Conservation (phyloP, 2,113 vertebrate genomes). For the Mobula hypostoma region DNA sequence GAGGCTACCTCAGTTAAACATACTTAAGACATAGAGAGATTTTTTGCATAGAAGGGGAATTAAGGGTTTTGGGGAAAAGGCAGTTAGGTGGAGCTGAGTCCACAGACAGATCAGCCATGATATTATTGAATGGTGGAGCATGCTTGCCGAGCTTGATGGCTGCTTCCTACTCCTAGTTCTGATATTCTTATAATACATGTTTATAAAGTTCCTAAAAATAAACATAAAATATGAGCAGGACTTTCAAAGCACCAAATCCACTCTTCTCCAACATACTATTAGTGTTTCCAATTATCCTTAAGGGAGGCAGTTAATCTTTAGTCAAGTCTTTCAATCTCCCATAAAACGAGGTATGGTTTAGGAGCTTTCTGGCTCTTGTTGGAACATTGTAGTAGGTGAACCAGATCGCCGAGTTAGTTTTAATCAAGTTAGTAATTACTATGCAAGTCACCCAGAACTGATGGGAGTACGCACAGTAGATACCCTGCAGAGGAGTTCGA, state of each 20-base stretch:
- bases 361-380: background rate
- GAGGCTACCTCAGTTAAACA: too few species aligned
- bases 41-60: too few species aligned
- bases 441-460: background rate
- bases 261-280: background rate
- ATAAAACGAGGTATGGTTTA: background rate
- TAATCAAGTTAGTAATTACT: background rate
- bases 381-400: background rate
- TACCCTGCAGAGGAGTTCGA: background rate
- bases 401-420: background rate
- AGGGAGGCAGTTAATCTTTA: background rate
- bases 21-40: too few species aligned
- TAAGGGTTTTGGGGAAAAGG: too few species aligned
- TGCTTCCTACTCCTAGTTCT: too few species aligned
- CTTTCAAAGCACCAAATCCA: background rate
- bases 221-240: background rate
- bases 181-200: too few species aligned
- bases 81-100: too few species aligned
- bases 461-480: background rate
- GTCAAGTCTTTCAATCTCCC: background rate
- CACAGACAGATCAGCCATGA: too few species aligned
- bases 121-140: too few species aligned
- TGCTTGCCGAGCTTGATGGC: too few species aligned
- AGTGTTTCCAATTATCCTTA: background rate
- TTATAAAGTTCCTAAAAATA: background rate